These are phyloP conservation scores for Ictidomys tridecemlineatus DNA, from an alignment of 2,113 vertebrate genomes.

Conservation along the genomic window DNA sequence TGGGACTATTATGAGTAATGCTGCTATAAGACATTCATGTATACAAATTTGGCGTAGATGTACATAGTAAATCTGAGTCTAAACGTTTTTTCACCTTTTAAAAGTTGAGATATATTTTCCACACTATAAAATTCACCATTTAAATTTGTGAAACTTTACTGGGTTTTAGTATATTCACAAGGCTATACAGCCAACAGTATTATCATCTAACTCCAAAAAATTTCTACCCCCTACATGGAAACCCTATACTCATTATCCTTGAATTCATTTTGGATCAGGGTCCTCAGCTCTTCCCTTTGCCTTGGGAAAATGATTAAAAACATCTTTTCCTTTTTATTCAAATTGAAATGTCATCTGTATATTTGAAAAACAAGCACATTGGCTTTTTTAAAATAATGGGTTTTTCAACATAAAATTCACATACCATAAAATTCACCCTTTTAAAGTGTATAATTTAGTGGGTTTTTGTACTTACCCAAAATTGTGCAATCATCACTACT, in stretches of 20 bases:
- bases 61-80: not conserved
- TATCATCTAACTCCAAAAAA: not conserved
- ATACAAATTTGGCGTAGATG: not conserved
- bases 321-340: not conserved
- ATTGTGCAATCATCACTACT: not conserved
- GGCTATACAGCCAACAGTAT: not conserved
- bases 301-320: slow-evolving; percentile 47
- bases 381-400: slow-evolving; percentile 14
- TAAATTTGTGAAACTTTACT: not conserved
- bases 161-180: not conserved
- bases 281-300: not conserved
- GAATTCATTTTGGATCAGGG: not conserved
- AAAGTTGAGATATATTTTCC: not conserved
- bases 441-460: slow-evolving; percentile 37
- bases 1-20: not conserved
- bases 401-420: not conserved
- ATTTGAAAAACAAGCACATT: slow-evolving; percentile 24
- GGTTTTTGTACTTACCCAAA: not conserved
- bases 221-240: not conserved
- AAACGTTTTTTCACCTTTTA: not conserved
- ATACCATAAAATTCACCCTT: not conserved
- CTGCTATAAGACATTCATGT: not conserved
- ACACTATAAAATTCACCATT: not conserved
- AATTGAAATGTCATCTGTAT: not conserved
- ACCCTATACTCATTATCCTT: not conserved